Base-by-base conservation (phyloP, 2,113 vertebrate genomes). In the Tachycineta bicolor region DNA sequence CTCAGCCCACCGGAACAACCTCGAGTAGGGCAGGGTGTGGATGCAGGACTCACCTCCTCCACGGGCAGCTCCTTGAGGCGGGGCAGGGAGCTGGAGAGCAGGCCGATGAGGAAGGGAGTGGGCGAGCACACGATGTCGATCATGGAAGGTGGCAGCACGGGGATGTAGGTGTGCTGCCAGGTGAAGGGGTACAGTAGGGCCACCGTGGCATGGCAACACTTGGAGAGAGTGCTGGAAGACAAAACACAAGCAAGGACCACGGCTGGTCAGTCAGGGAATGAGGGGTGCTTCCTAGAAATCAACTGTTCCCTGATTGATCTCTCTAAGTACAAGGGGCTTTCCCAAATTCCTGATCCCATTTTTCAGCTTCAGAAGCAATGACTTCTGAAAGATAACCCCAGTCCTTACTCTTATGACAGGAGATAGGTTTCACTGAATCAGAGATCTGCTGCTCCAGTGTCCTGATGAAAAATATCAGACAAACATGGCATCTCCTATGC, bases 81-180 rank as follows among this genome's bases (percentile, higher is more conserved):
- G 2, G 98, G 97, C 95, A 99, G 98, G 1, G 99, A 99, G 97
- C 98, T 98, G 97, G 99, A 99, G 87, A 99, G 98, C 89, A 99
- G 98, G 62, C 99, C 99, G 4, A 99, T 98, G 24, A 99, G 98
- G 98, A 99, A 99, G 10, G 99, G 99, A 0, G 99, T 99, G 2
- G 99, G 99, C 0, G 99, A 99, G 98, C 99, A 99, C 80, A 99
- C 99, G 2, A 99, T 99, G 98, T 99, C 99, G 2, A 99, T 98
- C 99, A 99, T 99, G 93, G 99, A 98, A 0, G 99, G 98, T 0
- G 99, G 99, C 62, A 99, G 98, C 63, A 99, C 99, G 0, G 99
- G 99, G 97, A 99, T 99, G 98, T 99, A 99, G 23, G 99, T 99
- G 94, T 98, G 98, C 92, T 98, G 97, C 98, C 98, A 98, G 92